Percentiles rank a stretch among this genome's conserved stretches.
Evolutionary conservation across 2,797 vertebrate genomes (phyloP).

Genomic region (Anas bernieri): DNA sequence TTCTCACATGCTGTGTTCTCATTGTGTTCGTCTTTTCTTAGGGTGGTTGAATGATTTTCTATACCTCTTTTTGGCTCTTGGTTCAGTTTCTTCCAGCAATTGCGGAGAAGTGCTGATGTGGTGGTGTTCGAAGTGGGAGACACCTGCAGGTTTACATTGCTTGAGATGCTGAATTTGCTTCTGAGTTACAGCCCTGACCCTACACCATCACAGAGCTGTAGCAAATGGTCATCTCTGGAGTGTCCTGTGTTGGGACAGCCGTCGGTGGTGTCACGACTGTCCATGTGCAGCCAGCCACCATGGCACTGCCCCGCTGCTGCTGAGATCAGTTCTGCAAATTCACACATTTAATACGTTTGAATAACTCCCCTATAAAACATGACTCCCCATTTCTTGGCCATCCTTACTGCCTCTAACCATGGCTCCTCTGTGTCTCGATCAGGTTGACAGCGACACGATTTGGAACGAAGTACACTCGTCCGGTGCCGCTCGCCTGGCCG

Average conservation of each 20-base stretch:
- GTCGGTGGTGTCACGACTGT: not conserved
- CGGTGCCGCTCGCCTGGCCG: constrained; percentile 92
- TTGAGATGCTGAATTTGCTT: not conserved
- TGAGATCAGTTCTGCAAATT: not conserved
- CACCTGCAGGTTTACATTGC: not conserved
- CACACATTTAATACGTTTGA: not conserved
- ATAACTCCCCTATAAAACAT: accelerated
- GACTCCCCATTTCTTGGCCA: not conserved
- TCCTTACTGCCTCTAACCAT: not conserved
- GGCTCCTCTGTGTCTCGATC: not conserved
- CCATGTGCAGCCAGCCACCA: no score
- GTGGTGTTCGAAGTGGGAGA: not conserved
- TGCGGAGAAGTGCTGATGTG: not conserved
- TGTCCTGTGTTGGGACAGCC: not conserved
- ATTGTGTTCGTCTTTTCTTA: not conserved
- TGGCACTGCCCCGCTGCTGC: not conserved
- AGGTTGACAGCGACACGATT: constrained; percentile 99
- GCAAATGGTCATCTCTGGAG: not conserved
- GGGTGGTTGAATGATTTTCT: not conserved
- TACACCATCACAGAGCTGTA: not conserved
- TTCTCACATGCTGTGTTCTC: not conserved
- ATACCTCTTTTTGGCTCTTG: not conserved
- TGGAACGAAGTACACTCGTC: constrained; percentile 98
- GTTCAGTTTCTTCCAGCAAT: not conserved
- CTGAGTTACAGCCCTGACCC: not conserved